A percentile compares a stretch with the other conserved stretches of the same genome.
Conservation (phyloP, 2,888 invertebrate genomes). For the Lasioglossum lativentre region DNA sequence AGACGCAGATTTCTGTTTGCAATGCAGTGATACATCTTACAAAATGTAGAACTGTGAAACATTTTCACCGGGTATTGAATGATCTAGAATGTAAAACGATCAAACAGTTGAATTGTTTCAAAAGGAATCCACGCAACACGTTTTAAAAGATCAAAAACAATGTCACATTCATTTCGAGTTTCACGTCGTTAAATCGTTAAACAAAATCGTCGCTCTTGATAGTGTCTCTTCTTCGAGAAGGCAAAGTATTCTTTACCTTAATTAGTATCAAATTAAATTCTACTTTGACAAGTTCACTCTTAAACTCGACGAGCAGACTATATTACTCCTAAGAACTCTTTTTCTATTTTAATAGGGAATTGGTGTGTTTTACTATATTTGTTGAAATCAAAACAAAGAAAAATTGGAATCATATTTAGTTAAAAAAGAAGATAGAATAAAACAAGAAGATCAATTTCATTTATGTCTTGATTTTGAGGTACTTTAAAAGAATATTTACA, state of each 20-base stretch:
- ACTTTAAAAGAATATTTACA: conserved; percentile 37
- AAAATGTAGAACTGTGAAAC: conserved; percentile 18
- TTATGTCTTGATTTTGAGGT: conserved; percentile 30
- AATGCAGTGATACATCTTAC: conserved; percentile 1
- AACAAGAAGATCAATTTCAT: conserved; percentile 18
- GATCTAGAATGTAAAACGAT: neutral
- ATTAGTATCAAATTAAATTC: neutral
- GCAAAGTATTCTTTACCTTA: neutral
- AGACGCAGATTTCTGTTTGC: neutral
- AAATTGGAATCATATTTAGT: conserved; percentile 29
- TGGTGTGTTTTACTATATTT: conserved; percentile 1
- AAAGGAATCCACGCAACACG: neutral
- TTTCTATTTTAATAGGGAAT: neutral
- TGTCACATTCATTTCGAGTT: neutral
- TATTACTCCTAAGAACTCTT: neutral
- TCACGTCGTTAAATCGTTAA: neutral
- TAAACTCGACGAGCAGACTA: neutral
- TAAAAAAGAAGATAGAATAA: conserved; percentile 21
- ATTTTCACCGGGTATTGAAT: neutral
- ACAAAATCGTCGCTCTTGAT: neutral
- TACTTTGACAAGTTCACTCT: neutral
- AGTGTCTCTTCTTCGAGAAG: neutral
- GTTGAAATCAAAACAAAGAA: conserved; percentile 11
- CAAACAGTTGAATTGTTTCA: neutral
- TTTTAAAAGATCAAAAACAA: neutral